Base-by-base conservation (phyloP, 2,888 invertebrate species). In the Oxytorus armatus region DNA sequence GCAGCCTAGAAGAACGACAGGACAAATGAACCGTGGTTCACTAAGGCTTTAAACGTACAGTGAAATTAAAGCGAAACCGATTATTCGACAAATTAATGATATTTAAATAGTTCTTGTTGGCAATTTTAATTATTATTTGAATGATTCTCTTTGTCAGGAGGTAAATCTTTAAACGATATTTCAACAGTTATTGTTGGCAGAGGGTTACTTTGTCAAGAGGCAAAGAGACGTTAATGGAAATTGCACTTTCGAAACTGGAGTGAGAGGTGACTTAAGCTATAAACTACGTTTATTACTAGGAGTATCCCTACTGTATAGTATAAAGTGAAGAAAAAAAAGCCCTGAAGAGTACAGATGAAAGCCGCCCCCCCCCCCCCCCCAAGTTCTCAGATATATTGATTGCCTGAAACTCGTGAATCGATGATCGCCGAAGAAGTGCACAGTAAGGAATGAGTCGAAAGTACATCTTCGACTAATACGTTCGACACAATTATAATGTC, bases 1-100 rank as follows among this genome's bases (percentile, higher is more conserved):
- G 63, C 25, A 55, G 63, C 73, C 73, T 74, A 55, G 51, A 74
- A 74, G 33, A 65, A 74, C 21, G 55, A 74, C 21, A 42, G 55
- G 33, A 11, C 23, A 51, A 49, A 39, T 49, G 16, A 61, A 29
- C 14, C 44, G 10, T 21, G 23, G 18, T 8, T 18, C 23, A 49
- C 11, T 7, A 83, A 66, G 82, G 82, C 85, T 83, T 86, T 65
- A 83, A 82, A 74, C 79, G 59, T 74, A 49, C 33, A 55, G 25
- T 42, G 36, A 47, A 16, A 74, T 49, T 47, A 47, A 14, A 39
- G 5, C 42, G 77, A 42, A 55, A 68, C 61, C 65, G 68, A 68
- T 70, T 8, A 29, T 33, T 21, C 4, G 11, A 18, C 11, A n/a
- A 36, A 53, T 21, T 36, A 0, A n/a, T 0, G 53, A 4, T 1